Base-by-base conservation (phyloP, 2,797 vertebrate species). In the Todus mexicanus region DNA sequence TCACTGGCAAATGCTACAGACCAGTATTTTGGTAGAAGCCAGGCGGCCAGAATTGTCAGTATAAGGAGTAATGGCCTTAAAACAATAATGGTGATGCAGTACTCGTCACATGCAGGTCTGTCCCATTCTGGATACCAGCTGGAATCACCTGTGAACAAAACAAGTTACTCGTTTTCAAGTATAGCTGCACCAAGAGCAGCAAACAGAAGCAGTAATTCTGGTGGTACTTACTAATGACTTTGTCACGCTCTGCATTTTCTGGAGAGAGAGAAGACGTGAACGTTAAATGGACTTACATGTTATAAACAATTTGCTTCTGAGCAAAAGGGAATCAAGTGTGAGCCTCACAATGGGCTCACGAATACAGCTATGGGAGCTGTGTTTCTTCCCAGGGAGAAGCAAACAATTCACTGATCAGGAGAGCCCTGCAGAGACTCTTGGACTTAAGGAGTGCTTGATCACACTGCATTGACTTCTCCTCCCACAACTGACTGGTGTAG, bases 221-320 rank as follows among this genome's bases (percentile, higher is more conserved):
- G 43, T 50, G 53, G 51, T 96, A 97, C 97, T 79, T 96, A 97
- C 97, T 40, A 89, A 72, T 35, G 18, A 95, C 50, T 51, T 89
- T 51, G 27, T 98, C 98, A 64, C 97, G 94, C 38, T 96, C 61
- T 53, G n/a, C 16, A 37, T 96, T 97, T 68, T 26, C 98, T 98
- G 94, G 68, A 90, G 93, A 92, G 54, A 89, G 45, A 78, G 79
- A 78, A 85, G 37, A 89, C 93, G 65, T 18, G 37, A 87, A 66
- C 0, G 4, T 87, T 87, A 84, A 95, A 38, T 33, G 70, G 33
- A 26, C 10, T 42, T 56, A 5, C 0, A 38, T 7, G 0, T 63
- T 69, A 48, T 18, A 71, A 94, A 69, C 15, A 57, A 20, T 45
- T 38, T 43, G 21, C 80, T 35, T 70, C 25, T 37, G 64, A 87